Evolutionary conservation across 2,888 invertebrate genomes (phyloP).

Genomic region (Rhagonycha lutea): DNA sequence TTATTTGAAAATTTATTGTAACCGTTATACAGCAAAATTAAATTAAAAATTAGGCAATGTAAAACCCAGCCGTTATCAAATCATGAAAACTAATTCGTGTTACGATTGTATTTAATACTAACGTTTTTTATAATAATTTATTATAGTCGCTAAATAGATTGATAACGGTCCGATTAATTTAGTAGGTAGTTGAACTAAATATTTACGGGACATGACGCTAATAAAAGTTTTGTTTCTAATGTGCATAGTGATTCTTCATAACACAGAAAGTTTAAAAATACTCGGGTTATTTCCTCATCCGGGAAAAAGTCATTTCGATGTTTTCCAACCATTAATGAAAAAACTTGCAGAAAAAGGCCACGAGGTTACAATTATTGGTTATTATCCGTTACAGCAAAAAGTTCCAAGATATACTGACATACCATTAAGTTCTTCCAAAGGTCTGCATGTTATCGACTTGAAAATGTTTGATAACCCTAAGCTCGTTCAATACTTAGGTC

Average conservation of each 20-base stretch:
- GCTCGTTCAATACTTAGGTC: background rate
- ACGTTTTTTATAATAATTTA: too few relatives aligned
- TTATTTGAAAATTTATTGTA: too few relatives aligned
- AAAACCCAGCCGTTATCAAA: too few relatives aligned
- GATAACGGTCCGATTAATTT: too few relatives aligned
- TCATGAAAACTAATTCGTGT: too few relatives aligned
- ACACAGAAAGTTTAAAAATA: slow-evolving; percentile 53
- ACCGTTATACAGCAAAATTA: too few relatives aligned
- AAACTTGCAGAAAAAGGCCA: slow-evolving; percentile 68
- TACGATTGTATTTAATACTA: too few relatives aligned
- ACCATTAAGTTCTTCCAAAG: slow-evolving; percentile 47
- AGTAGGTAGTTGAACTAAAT: too few relatives aligned
- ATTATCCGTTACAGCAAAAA: slow-evolving; percentile 60
- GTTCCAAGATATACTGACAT: slow-evolving; percentile 65
- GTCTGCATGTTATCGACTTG: background rate
- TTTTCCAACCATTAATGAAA: slow-evolving; percentile 63
- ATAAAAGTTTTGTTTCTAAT: background rate
- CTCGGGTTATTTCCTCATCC: slow-evolving; percentile 69
- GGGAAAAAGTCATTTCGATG: slow-evolving; percentile 73
- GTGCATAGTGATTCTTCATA: background rate
- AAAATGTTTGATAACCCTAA: background rate
- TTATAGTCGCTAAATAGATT: too few relatives aligned
- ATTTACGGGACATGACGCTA: background rate
- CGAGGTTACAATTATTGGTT: slow-evolving; percentile 69
- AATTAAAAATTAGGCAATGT: too few relatives aligned